Evolutionary conservation across 2,113 vertebrate species (phyloP).

Genomic region (Balaeniceps rex): DNA sequence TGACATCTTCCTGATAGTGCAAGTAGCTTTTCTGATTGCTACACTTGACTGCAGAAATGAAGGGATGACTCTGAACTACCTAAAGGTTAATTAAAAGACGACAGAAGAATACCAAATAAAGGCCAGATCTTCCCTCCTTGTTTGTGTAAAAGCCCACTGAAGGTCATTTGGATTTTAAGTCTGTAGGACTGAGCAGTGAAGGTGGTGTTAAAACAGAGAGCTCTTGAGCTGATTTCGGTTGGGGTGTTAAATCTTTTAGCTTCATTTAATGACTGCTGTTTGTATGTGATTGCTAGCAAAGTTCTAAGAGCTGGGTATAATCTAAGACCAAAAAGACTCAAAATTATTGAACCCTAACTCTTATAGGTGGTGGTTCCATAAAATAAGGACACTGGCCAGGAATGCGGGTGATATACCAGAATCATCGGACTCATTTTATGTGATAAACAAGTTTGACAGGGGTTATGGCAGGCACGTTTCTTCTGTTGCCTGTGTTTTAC

Average conservation of each 20-base stretch:
- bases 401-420: neutral
- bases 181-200: neutral
- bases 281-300: neutral
- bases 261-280: neutral
- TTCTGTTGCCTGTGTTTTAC: neutral
- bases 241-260: neutral
- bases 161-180: neutral
- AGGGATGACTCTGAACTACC: constrained; percentile 24
- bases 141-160: neutral
- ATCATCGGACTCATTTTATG: neutral
- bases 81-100: constrained; percentile 52
- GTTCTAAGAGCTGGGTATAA: neutral
- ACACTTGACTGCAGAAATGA: constrained; percentile 4
- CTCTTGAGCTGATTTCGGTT: neutral
- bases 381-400: neutral
- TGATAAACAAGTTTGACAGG: neutral
- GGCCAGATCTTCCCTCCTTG: neutral
- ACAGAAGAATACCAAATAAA: neutral
- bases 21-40: constrained; percentile 19
- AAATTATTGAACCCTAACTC: neutral
- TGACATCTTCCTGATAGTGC: neutral
- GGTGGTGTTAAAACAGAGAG: neutral
- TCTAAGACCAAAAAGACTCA: neutral
- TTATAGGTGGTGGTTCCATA: neutral
- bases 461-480: neutral